These are phyloP conservation scores for Ceryle rudis DNA, from an alignment of 2,797 vertebrate genomes.

Conservation along the genomic window DNA sequence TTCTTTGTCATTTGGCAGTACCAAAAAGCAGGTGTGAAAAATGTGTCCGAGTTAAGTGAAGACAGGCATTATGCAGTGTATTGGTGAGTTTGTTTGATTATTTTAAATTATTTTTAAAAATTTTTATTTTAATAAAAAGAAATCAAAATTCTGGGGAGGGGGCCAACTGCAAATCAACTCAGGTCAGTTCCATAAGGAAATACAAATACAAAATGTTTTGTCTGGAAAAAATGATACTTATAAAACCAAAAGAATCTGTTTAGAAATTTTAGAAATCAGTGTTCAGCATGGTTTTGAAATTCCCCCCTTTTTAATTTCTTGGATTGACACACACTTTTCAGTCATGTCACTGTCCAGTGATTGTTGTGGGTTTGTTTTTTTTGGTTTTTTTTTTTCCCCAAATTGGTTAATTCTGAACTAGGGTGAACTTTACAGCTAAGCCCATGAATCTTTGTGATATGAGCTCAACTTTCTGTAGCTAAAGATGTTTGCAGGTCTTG, in stretches of 20 bases:
- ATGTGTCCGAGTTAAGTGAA: not conserved
- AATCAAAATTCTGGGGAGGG: not conserved
- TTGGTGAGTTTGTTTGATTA: not conserved
- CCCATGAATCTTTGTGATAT: not conserved
- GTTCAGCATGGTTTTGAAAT: not conserved
- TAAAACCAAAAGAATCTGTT: not conserved
- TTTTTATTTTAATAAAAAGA: not conserved
- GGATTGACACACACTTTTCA: not conserved
- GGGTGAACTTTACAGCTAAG: not conserved
- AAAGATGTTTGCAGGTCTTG: not conserved
- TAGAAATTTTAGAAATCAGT: not conserved
- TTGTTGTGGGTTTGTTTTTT: not conserved
- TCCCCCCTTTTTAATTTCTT: not conserved
- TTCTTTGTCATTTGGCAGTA: not conserved
- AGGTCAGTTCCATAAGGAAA: not conserved
- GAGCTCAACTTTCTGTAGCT: not conserved
- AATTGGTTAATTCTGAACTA: not conserved
- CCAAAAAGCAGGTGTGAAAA: not conserved
- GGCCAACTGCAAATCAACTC: not conserved
- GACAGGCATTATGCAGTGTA: not conserved
- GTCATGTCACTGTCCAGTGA: not conserved
- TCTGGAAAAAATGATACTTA: not conserved
- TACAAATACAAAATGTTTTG: not conserved
- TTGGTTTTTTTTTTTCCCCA: not conserved
- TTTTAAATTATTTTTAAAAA: not conserved